Evolutionary conservation across 1,140 invertebrate species (phyloP).

Genomic region (Bombus waltoni): DNA sequence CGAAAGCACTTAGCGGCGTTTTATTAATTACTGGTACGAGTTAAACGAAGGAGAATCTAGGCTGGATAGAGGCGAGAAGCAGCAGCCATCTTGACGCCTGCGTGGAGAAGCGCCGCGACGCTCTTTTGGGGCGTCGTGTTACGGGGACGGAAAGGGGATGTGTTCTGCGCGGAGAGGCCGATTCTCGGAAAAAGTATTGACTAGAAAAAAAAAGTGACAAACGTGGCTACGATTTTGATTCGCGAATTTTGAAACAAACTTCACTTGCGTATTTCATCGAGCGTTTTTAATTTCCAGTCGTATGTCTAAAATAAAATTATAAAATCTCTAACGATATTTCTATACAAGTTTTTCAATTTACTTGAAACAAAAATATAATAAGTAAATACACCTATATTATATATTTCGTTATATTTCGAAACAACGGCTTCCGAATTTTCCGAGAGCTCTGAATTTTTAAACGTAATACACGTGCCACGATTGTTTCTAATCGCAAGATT

Average conservation of each 20-base stretch:
- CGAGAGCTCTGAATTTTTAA: background rate
- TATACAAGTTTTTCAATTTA: background rate
- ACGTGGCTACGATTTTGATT: background rate
- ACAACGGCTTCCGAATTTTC: background rate
- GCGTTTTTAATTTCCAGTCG: background rate
- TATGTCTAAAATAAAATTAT: background rate
- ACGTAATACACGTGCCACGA: no score
- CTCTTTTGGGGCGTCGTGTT: conserved; percentile 64
- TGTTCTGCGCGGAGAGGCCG: conserved; percentile 63
- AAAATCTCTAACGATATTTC: background rate
- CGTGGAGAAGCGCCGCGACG: conserved; percentile 66
- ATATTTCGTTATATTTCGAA: no score
- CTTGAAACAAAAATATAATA: background rate
- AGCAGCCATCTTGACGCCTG: conserved; percentile 81
- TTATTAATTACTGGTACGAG: conserved; percentile 76
- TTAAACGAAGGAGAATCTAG: conserved; percentile 70
- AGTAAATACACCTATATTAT: no score
- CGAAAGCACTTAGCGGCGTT: conserved; percentile 67
- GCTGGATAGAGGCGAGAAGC: conserved; percentile 69
- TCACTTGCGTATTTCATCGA: background rate
- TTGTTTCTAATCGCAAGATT: no score
- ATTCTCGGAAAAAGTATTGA: conserved; percentile 64
- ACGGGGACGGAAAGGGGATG: conserved; percentile 65
- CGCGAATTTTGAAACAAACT: background rate
- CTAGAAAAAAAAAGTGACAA: conserved; percentile 31